A percentile compares a stretch with the other conserved stretches of the same genome.
These are phyloP conservation scores for Penaeus indicus DNA, from an alignment of 1,140 invertebrate genomes.

Conservation along the genomic window DNA sequence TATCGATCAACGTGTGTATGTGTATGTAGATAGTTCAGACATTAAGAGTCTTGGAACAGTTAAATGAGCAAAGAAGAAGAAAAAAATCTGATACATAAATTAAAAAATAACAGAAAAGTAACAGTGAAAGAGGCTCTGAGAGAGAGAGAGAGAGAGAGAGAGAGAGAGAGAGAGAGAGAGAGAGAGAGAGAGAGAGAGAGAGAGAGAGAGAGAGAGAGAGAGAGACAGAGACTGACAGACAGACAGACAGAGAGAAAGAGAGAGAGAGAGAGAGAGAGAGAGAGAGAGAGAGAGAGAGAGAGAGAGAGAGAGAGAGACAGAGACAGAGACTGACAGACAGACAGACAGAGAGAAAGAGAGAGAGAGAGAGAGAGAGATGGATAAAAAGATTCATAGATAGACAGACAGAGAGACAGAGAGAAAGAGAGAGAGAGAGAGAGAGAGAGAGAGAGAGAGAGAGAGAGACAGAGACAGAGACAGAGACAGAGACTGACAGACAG, in stretches of 20 bases:
- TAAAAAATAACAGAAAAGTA: neutral
- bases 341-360: neutral
- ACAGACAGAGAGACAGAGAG: neutral
- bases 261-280: no score
- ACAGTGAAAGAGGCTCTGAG: neutral
- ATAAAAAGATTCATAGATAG: neutral
- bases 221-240: slow-evolving; percentile 33
- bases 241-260: no score
- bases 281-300: slow-evolving; percentile 35
- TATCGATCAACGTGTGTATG: neutral
- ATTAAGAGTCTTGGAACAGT: no score
- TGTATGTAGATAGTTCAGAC: no score
- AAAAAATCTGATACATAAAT: neutral
- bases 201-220: slow-evolving; percentile 32
- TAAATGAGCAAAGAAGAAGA: neutral
- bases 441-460: neutral
- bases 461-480: neutral
- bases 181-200: slow-evolving; percentile 36
- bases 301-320: neutral
- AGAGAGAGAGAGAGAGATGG: neutral
- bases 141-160: neutral
- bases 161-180: slow-evolving; percentile 36
- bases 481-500: neutral
- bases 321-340: no score
- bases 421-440: neutral